Base-by-base conservation (phyloP, 2,113 vertebrate species). In the Perca fluviatilis region DNA sequence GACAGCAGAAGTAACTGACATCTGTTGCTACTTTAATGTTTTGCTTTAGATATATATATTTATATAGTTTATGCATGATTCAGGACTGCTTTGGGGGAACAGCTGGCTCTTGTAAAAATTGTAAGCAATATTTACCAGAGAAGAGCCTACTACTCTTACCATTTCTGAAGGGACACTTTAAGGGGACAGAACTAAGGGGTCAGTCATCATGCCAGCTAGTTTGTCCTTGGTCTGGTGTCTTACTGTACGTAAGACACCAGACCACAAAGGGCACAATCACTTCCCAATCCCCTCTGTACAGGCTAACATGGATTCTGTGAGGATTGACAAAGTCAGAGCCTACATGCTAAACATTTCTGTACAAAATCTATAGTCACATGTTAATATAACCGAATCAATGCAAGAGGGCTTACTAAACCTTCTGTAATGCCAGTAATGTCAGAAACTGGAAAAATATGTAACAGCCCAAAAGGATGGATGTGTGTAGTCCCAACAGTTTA, bases 401-500 rank as follows among this genome's bases (percentile, higher is more conserved):
- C 43, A 78, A 25, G 74, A 49, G 49, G 72, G 36, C 68, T 72
- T 58, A 68, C 2, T 33, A 33, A 82, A 88, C 11, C 36, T 2
- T 79, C n/a, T 73, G 51, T 71, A 58, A 62, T 62, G 10, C 33
- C 30, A 74, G 30, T 13, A 50, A 36, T 78, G 80, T 69, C 19
- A 73, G 57, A 71, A 62, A 72, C 36, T 53, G 16, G 36, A 80
- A 78, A 19, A 66, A 82, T 83, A 80, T 78, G 63, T 64, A 68
- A 58, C 40, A 66, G 33, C 69, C 58, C 64, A 79, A 72, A 73
- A 66, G 40, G 76, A 73, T 71, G 69, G 40, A 64, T 88, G 76
- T 77, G 18, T 13, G 16, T 49, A 65, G 60, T 89, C 85, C 87
- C 63, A 77, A 79, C 81, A 82, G 87, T 83, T 92, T 91, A 87